These are phyloP conservation scores for Bruchidius siliquastri DNA, from an alignment of 2,888 invertebrate genomes.

Conservation along the genomic window DNA sequence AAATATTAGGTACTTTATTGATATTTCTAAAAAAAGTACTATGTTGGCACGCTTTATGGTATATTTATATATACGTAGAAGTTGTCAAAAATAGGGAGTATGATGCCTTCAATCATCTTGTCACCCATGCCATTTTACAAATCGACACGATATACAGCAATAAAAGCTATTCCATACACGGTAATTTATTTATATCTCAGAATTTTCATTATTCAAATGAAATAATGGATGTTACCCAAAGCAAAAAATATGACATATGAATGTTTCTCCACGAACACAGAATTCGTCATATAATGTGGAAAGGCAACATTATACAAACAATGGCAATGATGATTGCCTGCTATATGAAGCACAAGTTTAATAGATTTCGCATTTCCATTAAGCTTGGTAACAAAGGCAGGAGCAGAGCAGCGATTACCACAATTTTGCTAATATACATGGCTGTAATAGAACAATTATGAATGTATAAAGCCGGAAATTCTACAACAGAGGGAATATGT, in stretches of 20 bases:
- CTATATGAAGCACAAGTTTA: neutral
- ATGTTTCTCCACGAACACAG: neutral
- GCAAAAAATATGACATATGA: neutral
- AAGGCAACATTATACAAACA: neutral
- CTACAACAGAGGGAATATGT: neutral
- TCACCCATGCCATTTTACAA: too few species aligned
- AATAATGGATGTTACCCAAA: neutral
- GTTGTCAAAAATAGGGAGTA: too few species aligned
- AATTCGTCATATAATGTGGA: neutral
- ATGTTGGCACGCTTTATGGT: too few species aligned
- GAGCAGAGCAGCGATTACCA: neutral
- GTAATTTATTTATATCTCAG: too few species aligned
- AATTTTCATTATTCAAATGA: neutral
- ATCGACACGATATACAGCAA: too few species aligned
- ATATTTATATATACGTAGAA: too few species aligned
- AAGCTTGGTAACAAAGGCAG: neutral
- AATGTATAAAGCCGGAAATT: neutral
- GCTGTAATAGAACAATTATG: neutral
- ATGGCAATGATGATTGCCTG: neutral
- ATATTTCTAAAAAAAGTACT: too few species aligned
- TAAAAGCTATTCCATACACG: too few species aligned
- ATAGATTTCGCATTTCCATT: neutral
- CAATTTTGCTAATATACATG: neutral
- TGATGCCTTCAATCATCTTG: too few species aligned
- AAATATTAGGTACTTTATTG: too few species aligned